A percentile compares a stretch with the other conserved stretches of the same genome.
Conservation (phyloP, 2,113 vertebrate genomes). For the Bothrops jararaca region DNA sequence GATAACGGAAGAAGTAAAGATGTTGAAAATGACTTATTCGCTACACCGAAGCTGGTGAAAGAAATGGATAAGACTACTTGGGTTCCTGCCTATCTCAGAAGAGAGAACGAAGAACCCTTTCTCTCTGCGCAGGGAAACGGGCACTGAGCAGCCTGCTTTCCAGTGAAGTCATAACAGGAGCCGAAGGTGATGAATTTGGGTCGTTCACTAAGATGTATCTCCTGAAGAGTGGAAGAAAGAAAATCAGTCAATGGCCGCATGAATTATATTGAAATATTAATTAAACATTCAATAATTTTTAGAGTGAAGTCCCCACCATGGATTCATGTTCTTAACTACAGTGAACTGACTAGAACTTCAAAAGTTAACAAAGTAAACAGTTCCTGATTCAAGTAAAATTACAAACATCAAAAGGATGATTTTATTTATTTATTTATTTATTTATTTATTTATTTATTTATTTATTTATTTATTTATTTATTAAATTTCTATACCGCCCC, state of each 20-base stretch:
- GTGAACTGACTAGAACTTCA: not conserved
- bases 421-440: too few species aligned
- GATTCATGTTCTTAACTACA: not conserved
- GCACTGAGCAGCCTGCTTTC: conserved; percentile 41
- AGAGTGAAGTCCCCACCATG: not conserved
- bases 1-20: not conserved
- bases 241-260: not conserved
- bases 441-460: too few species aligned
- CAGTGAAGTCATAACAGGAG: not conserved
- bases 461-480: too few species aligned
- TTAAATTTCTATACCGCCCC: too few species aligned
- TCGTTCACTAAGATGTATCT: conserved; percentile 16
- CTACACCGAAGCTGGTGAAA: not conserved
- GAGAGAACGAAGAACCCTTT: conserved; percentile 9
- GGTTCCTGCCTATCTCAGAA: not conserved
- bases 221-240: not conserved
- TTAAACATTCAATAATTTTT: not conserved
- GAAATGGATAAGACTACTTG: not conserved
- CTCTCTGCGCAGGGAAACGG: conserved; percentile 25
- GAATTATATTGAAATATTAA: not conserved
- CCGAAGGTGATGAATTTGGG: not conserved
- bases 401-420: not conserved
- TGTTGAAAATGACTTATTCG: not conserved
- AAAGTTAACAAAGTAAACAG: not conserved
- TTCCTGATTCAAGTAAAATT: not conserved